Conservation (phyloP, 2,113 vertebrate genomes). For the Sarotherodon lohbergeri region DNA sequence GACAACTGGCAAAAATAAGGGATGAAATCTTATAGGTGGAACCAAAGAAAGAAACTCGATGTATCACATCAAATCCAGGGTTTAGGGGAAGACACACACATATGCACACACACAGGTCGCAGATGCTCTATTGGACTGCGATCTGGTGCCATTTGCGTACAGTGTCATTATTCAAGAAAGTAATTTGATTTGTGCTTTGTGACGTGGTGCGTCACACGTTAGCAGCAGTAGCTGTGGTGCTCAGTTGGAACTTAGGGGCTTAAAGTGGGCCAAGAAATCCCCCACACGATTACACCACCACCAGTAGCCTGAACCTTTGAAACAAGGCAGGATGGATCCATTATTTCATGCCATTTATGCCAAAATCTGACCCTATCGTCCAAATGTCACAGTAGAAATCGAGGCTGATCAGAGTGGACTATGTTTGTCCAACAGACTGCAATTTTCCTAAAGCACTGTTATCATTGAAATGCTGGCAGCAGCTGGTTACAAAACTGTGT, state of each 20-base stretch:
- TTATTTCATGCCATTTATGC: neutral
- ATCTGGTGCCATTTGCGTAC: neutral
- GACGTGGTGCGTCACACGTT: rapidly evolving
- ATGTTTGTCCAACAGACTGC: rapidly evolving
- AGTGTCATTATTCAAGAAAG: neutral
- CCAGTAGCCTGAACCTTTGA: rapidly evolving
- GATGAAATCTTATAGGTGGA: neutral
- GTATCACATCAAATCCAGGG: rapidly evolving
- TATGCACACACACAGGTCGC: neutral
- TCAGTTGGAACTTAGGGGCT: neutral
- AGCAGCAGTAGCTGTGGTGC: neutral
- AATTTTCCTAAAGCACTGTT: neutral
- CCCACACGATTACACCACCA: neutral
- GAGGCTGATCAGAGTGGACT: rapidly evolving
- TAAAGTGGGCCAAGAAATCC: neutral
- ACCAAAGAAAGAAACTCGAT: neutral
- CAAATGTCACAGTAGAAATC: neutral
- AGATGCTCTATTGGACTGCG: neutral
- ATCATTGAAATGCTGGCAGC: neutral
- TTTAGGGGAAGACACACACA: neutral
- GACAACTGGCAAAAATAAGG: neutral
- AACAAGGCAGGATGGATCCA: neutral
- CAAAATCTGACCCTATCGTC: rapidly evolving
- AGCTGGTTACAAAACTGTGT: neutral
- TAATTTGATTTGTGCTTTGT: neutral